Evolutionary conservation across 1,140 invertebrate genomes (phyloP), one percentile per base, ranked within the genome.

Genomic region (Plectrocnemia conspersa): DNA sequence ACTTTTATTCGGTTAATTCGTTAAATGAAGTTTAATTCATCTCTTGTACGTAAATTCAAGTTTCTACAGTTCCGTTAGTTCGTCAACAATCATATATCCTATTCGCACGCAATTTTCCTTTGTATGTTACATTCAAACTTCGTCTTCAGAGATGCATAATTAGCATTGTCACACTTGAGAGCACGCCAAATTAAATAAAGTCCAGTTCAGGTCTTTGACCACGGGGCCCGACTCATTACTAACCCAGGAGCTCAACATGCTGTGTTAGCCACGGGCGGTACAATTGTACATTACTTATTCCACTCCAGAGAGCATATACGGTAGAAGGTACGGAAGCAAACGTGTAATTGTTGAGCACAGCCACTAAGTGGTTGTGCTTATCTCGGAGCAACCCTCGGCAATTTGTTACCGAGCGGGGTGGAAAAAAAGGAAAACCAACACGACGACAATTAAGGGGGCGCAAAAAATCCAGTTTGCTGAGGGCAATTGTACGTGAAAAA

Each of bases 241-340:
- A 38, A 38, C 10, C 35, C 35, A 38, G 11, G 35, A 10, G 6
- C 35, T 38, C 35, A 13, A 13, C 35, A 15, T 38, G 10, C 2
- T 15, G 38, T 13, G 38, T 15, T 16, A 21, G 15, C n/a, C n/a
- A 3, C 15, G 35, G 13, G 35, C 4, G 13, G 16, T 5, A 21
- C 40, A 19, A 22, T 48, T 19, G 46, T 24, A 32, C 46, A 22
- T 23, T 45, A 29, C 46, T 48, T 48, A 48, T 48, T 48, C 46
- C 46, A 22, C 2, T 10, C 32, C 46, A 13, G 25, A 27, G 32
- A 29, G 32, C 46, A 48, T 27, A 48, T 48, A 48, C n/a, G n/a
- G n/a, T n/a, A n/a, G n/a, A 48, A 48, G 46, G 46, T 48, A 41
- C 38, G 22, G 22, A 21, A 29, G 25, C 25, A 29, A 22, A 48